Conservation (phyloP, 2,113 vertebrate genomes). For the Sylvia atricapilla region DNA sequence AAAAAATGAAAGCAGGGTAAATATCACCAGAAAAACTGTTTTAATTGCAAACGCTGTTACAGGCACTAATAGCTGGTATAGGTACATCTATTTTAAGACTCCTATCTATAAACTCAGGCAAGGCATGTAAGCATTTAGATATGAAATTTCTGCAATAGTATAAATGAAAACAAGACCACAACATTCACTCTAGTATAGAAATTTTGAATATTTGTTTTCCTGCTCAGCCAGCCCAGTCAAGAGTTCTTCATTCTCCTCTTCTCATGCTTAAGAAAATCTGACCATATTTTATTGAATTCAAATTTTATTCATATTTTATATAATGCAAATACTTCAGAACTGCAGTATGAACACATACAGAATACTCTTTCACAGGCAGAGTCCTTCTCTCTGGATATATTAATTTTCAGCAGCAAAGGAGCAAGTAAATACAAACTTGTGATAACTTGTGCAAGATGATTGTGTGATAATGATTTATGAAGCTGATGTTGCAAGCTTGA, state of each 20-base stretch:
- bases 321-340: not conserved
- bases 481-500: not conserved
- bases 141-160: not conserved
- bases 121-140: not conserved
- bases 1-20: not conserved
- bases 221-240: not conserved
- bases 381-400: not conserved
- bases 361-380: not conserved
- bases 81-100: not conserved
- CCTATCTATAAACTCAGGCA: rapidly evolving
- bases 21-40: not conserved
- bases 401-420: not conserved
- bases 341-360: not conserved
- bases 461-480: not conserved
- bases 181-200: not conserved
- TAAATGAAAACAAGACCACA: not conserved
- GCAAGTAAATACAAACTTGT: not conserved
- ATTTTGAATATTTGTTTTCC: not conserved
- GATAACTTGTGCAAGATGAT: not conserved
- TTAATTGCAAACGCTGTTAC: not conserved
- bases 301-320: not conserved
- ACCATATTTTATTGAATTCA: not conserved
- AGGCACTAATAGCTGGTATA: not conserved
- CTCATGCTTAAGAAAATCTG: not conserved
- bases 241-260: not conserved